These are phyloP conservation scores for Nannobrachium achirus DNA, from an alignment of 2,113 vertebrate species.

Conservation along the genomic window DNA sequence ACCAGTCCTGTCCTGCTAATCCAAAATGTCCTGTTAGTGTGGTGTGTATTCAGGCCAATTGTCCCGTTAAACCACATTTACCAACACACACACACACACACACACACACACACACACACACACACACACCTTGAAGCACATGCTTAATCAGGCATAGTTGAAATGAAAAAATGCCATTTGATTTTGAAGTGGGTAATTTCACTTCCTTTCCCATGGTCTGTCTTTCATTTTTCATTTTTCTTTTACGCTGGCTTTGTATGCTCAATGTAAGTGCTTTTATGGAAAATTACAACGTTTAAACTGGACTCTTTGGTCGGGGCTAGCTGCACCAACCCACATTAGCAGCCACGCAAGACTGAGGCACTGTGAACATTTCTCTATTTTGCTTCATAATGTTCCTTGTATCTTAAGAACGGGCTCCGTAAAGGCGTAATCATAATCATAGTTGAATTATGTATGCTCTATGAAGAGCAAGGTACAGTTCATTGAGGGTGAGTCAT, in stretches of 20 bases:
- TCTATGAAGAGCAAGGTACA: constrained; percentile 46
- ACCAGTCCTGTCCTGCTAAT: no score
- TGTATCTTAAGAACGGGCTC: constrained; percentile 54
- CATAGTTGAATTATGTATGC: constrained; percentile 67
- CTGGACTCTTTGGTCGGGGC: constrained; percentile 75
- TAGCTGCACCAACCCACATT: constrained; percentile 81
- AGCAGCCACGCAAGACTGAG: constrained; percentile 73
- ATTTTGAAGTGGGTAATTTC: constrained; percentile 77
- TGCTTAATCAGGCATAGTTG: constrained; percentile 63
- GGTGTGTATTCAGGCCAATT: no score
- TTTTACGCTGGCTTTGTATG: constrained; percentile 63
- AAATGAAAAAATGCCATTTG: constrained; percentile 74
- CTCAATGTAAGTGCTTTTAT: constrained; percentile 77
- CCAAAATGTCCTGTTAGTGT: no score
- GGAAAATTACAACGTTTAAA: constrained; percentile 82
- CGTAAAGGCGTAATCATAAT: constrained; percentile 54
- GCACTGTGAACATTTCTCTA: constrained; percentile 57
- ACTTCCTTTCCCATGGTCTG: constrained; percentile 65
- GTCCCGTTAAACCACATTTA: no score
- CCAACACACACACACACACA: background rate
- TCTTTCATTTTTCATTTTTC: constrained; percentile 66
- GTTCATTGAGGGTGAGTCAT: constrained; percentile 39
- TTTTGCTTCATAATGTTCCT: constrained; percentile 60
- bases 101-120: constrained; percentile 7
- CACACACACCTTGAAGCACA: constrained; percentile 22